Conservation (phyloP, 2,113 vertebrate genomes). For the Rafetus swinhoei region DNA sequence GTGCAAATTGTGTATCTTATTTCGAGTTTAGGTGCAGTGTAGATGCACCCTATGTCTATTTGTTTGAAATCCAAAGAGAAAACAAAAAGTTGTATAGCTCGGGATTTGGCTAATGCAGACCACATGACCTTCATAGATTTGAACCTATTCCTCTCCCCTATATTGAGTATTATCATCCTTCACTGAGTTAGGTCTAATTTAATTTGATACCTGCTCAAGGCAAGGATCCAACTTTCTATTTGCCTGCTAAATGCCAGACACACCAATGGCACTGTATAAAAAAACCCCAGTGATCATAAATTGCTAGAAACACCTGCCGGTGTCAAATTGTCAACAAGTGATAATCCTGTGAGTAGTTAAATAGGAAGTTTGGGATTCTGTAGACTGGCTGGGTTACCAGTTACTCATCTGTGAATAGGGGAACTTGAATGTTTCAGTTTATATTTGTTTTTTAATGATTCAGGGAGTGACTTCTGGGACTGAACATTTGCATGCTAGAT, state of each 20-base stretch:
- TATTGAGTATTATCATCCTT: not conserved
- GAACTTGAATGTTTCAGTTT: not conserved
- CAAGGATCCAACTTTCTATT: conserved; percentile 13
- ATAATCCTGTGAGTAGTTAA: conserved; percentile 36
- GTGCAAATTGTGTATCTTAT: too few relatives aligned
- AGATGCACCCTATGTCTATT: not conserved
- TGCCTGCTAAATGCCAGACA: not conserved
- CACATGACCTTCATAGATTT: not conserved
- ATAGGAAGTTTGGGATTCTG: not conserved
- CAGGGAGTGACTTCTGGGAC: not conserved
- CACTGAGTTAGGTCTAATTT: conserved; percentile 10
- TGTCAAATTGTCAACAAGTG: conserved; percentile 50
- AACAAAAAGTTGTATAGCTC: fast-evolving
- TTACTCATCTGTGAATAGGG: not conserved
- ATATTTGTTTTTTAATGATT: conserved; percentile 10
- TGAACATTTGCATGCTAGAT: not conserved
- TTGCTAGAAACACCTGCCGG: conserved; percentile 62
- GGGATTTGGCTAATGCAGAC: not conserved
- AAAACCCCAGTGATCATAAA: not conserved
- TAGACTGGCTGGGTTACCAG: conserved; percentile 19
- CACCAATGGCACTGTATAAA: conserved; percentile 29
- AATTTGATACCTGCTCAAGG: not conserved
- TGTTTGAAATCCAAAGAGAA: fast-evolving
- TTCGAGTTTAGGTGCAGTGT: too few relatives aligned
- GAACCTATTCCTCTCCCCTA: not conserved